These are phyloP conservation scores for Trogon surrucura DNA, from an alignment of 2,113 vertebrate genomes.

Conservation along the genomic window DNA sequence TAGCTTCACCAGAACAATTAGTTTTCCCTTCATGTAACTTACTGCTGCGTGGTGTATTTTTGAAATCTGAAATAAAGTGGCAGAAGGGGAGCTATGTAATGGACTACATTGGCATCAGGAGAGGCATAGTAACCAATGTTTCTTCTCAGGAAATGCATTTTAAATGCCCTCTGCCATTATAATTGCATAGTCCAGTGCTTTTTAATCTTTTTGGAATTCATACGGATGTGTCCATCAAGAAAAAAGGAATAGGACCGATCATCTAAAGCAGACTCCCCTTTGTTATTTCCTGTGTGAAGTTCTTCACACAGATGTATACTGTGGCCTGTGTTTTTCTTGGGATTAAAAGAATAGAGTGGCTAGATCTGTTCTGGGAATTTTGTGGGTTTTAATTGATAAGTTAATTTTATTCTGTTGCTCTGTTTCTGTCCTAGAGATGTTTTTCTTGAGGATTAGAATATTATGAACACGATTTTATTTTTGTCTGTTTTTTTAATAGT, in stretches of 20 bases:
- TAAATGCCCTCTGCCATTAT: not conserved
- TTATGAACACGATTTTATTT: not conserved
- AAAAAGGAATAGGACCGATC: not conserved
- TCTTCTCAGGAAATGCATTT: not conserved
- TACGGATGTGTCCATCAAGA: not conserved
- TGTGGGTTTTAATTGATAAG: not conserved
- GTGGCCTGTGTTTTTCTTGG: not conserved
- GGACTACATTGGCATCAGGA: not conserved
- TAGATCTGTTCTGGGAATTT: not conserved
- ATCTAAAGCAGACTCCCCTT: not conserved
- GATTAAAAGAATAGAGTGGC: not conserved
- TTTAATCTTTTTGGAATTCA: conserved; percentile 26
- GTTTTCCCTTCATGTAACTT: not conserved
- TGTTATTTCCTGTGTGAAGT: not conserved
- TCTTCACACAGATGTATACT: not conserved
- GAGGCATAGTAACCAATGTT: not conserved
- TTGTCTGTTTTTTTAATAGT: not conserved
- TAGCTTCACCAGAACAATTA: not conserved
- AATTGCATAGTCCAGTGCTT: conserved; percentile 29
- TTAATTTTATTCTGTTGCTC: not conserved
- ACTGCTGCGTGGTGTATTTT: not conserved
- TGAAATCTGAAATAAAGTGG: not conserved
- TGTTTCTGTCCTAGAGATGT: not conserved
- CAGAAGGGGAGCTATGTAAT: not conserved
- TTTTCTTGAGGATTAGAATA: not conserved